A percentile compares a stretch with the other conserved stretches of the same genome.
Conservation (phyloP, 2,888 invertebrate genomes). For the Andrena bicolor region DNA sequence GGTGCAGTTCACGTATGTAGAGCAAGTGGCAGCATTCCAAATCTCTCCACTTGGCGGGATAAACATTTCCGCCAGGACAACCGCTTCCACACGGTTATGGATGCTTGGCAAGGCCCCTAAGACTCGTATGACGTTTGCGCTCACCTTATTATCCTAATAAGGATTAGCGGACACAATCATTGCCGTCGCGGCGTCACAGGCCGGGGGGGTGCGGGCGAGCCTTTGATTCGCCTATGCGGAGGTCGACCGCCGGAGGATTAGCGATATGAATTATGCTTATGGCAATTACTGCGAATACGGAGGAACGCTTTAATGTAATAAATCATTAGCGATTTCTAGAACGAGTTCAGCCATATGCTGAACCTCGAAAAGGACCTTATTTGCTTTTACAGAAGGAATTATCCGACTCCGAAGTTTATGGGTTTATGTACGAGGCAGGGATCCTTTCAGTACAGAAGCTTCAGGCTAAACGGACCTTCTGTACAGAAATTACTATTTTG, state of each 20-base stretch:
- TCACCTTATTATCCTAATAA: slow-evolving; percentile 51
- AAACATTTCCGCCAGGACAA: slow-evolving; percentile 79
- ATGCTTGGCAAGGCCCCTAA: slow-evolving; percentile 58
- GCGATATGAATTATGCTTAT: slow-evolving; percentile 14
- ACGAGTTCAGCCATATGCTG: background rate
- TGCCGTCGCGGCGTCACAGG: background rate
- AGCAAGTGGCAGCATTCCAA: slow-evolving; percentile 83
- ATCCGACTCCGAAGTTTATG: background rate
- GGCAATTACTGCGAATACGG: background rate
- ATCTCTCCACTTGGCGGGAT: slow-evolving; percentile 78
- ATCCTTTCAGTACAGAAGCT: background rate
- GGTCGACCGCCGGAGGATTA: background rate
- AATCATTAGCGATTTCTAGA: background rate
- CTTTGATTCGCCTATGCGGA: slow-evolving; percentile 3
- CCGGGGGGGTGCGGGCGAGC: background rate
- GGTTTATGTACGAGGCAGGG: too few relatives aligned
- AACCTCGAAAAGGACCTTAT: background rate
- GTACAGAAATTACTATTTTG: background rate
- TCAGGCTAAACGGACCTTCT: background rate
- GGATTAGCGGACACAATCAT: slow-evolving; percentile 43
- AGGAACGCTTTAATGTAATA: slow-evolving; percentile 1
- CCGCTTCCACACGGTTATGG: slow-evolving; percentile 63
- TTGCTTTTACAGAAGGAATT: background rate
- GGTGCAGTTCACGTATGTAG: slow-evolving; percentile 79
- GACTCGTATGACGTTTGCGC: slow-evolving; percentile 44